A percentile compares a stretch with the other conserved stretches of the same genome.
Conservation (phyloP, 2,113 vertebrate species). For the Aramus guarauna region DNA sequence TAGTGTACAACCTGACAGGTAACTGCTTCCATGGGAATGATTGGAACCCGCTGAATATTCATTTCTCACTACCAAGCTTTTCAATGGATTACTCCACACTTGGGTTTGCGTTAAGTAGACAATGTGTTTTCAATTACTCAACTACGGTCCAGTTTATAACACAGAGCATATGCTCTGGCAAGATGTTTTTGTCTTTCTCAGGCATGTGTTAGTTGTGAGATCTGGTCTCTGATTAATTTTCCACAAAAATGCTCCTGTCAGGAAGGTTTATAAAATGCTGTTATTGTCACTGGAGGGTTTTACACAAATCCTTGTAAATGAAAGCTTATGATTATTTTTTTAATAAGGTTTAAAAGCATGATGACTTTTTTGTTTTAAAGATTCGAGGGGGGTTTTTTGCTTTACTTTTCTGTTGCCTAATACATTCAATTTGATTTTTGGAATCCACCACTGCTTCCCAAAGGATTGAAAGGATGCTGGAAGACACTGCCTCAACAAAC, state of each 20-base stretch:
- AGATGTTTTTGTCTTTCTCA: slow-evolving; percentile 2
- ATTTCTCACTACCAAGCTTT: not conserved
- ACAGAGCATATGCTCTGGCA: not conserved
- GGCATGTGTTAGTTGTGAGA: not conserved
- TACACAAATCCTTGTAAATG: not conserved
- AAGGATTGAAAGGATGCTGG: not conserved
- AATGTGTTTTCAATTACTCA: slow-evolving; percentile 49
- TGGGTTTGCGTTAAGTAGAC: not conserved
- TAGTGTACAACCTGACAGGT: not conserved
- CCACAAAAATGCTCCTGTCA: not conserved
- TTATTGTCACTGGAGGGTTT: not conserved
- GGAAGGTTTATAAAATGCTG: not conserved
- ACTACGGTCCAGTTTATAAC: not conserved
- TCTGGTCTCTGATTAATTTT: slow-evolving; percentile 22
- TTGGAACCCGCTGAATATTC: not conserved
- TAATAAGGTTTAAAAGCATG: not conserved
- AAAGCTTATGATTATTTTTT: not conserved
- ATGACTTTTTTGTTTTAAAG: not conserved
- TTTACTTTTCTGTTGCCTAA: not conserved
- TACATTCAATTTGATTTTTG: not conserved
- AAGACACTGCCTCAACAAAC: not conserved
- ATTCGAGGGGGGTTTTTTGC: not conserved
- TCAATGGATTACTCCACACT: not conserved
- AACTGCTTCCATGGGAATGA: not conserved
- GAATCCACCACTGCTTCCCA: not conserved